phyloP scores from a whole-genome alignment of 1,140 invertebrate species.

The Drosophila arizonae region DNA sequence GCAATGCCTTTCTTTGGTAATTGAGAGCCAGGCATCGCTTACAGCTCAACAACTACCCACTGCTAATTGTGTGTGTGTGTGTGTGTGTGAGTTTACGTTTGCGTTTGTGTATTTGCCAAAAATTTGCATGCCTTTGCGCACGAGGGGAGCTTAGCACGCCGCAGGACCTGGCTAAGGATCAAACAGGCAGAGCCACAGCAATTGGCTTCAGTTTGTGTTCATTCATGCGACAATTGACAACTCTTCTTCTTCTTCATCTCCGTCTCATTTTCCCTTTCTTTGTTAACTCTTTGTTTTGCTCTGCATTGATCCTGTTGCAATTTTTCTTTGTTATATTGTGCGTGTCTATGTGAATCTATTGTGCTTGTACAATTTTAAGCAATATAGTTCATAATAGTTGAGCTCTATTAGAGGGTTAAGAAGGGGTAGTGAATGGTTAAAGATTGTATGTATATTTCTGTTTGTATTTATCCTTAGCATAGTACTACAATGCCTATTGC shows the following conservation, averaged over 20 bases:
- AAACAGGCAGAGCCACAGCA: conserved; percentile 5
- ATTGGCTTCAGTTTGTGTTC: conserved; percentile 51
- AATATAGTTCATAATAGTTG: conserved; percentile 10
- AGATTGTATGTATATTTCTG: too few species aligned
- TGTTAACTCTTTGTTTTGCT: conserved; percentile 46
- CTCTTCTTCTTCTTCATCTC: conserved; percentile 9
- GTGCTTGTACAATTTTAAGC: conserved; percentile 9
- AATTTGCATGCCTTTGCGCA: conserved; percentile 70
- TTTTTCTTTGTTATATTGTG: neutral
- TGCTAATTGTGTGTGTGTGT: conserved; percentile 39
- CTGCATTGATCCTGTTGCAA: conserved; percentile 34
- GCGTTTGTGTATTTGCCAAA: conserved; percentile 42
- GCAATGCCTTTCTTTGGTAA: conserved; percentile 45
- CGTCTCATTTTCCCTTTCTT: conserved; percentile 7
- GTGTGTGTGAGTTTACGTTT: conserved; percentile 3
- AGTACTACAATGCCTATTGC: too few species aligned
- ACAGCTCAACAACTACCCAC: conserved; percentile 36
- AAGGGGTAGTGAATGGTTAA: too few species aligned
- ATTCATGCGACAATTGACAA: conserved; percentile 45
- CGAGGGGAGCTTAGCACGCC: conserved; percentile 31
- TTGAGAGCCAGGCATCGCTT: conserved; percentile 49
- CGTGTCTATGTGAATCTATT: conserved; percentile 2
- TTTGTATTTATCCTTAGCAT: too few species aligned
- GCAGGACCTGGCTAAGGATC: conserved; percentile 6
- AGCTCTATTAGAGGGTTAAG: conserved; percentile 7